Evolutionary conservation across 2,888 invertebrate genomes (phyloP), one percentile per base, ranked within the genome.

Genomic region (Agrenia bidenticulata): DNA sequence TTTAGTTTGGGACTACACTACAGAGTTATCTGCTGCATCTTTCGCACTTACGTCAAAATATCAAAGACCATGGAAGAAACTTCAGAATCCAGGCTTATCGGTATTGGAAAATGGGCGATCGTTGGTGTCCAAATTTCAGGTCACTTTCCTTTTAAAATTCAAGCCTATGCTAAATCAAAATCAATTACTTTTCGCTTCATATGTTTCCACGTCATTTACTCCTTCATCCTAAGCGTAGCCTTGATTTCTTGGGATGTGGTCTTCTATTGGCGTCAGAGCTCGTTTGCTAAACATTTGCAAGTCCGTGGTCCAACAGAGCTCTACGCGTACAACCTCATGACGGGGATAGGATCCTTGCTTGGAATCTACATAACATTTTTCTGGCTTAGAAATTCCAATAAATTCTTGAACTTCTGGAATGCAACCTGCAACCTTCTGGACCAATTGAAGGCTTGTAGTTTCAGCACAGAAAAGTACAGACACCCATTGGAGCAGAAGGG

Each of bases 361-460:
- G 59, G 61, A 1, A 37, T 64, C 4, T 67, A 64, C 41, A 23
- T 53, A 0, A 61, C 53, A 39, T 26, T 62, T 1, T 67, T 67
- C 49, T 42, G 23, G 4, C 21, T 67, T 4, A 15, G 17, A n/a
- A 57, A 55, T 15, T 32, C 53, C 1, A 64, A 57, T 21, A 56
- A 62, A 39, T 61, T 61, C 26, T 27, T 64, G 15, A 4, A 61
- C 19, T 67, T 61, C 26, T 67, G 61, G 67, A 54, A 67, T n/a
- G 19, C 51, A 0, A 64, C 64, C 2, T 17, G 27, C 37, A 11
- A 13, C 1, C 49, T 64, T 7, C 39, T 67, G 4, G 27, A 53
- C 5, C n/a, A 57, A 23, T 60, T 66, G 24, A 13, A 21, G n/a
- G n/a, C 51, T 15, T 45, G 9, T 5, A 9, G 9, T 17, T 32